Percentiles rank a stretch among this genome's conserved stretches.
Conservation (phyloP, 2,888 invertebrate genomes). For the Stictocephala bisonia region DNA sequence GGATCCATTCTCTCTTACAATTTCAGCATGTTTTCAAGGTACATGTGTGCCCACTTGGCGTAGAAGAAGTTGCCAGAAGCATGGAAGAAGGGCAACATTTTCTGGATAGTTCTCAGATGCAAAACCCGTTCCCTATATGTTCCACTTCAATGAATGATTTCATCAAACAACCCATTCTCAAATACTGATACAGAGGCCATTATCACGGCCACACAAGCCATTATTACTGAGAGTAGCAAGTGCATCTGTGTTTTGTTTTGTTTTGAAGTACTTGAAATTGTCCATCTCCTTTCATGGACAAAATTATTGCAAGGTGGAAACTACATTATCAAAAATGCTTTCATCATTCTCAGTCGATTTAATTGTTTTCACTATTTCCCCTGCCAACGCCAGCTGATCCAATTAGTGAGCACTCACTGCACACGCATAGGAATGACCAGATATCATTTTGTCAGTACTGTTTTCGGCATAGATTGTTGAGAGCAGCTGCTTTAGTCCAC, state of each 20-base stretch:
- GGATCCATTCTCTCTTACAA: slow-evolving; percentile 57
- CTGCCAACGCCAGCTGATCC: slow-evolving; percentile 34
- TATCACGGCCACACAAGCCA: no score
- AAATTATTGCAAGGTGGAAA: neutral
- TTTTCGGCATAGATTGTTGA: slow-evolving; percentile 59
- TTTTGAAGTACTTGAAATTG: neutral
- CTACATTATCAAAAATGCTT: neutral
- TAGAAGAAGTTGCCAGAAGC: slow-evolving; percentile 63
- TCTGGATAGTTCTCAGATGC: slow-evolving; percentile 58
- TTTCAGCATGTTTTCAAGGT: slow-evolving; percentile 62
- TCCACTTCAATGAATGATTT: slow-evolving; percentile 61
- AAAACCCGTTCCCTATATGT: slow-evolving; percentile 58
- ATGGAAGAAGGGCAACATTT: slow-evolving; percentile 63
- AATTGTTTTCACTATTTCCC: neutral
- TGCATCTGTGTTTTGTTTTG: slow-evolving; percentile 39
- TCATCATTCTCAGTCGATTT: neutral
- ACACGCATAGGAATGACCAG: slow-evolving; percentile 60
- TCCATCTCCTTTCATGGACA: neutral
- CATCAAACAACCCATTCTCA: slow-evolving; percentile 58
- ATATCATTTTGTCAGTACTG: slow-evolving; percentile 60
- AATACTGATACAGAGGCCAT: no score
- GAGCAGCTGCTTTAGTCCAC: slow-evolving; percentile 62
- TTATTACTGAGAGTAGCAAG: no score
- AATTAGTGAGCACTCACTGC: slow-evolving; percentile 59
- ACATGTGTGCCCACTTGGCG: no score